Evolutionary conservation across 2,113 vertebrate genomes (phyloP).

Genomic region (Petroica traversi): DNA sequence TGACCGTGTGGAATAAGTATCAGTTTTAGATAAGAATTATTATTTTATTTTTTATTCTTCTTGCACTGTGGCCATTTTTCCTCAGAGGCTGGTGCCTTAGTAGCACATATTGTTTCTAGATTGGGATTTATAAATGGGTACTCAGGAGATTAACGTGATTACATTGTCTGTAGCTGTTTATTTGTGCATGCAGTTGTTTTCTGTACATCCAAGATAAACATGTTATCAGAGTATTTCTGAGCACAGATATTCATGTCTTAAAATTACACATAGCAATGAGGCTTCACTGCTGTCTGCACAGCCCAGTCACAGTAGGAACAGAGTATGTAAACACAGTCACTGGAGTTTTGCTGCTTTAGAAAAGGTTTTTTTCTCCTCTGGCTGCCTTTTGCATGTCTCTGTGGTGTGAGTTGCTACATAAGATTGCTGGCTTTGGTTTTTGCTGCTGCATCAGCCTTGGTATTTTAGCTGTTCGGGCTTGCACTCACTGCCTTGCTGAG

Average conservation of each 20-base stretch:
- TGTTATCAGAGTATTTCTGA: background rate
- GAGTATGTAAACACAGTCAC: background rate
- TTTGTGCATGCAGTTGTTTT: background rate
- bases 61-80: background rate
- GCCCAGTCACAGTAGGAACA: background rate
- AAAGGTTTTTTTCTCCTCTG: background rate
- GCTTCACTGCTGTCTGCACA: background rate
- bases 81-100: background rate
- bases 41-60: background rate
- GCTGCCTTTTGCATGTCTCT: background rate
- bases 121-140: background rate
- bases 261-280: background rate
- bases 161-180: background rate
- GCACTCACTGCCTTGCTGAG: background rate
- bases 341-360: background rate
- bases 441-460: background rate
- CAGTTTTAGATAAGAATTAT: background rate
- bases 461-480: background rate
- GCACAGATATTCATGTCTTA: background rate
- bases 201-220: background rate
- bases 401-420: background rate
- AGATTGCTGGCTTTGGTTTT: background rate
- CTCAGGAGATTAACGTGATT: background rate
- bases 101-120: background rate
- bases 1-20: background rate